A percentile compares a stretch with the other conserved stretches of the same genome.
These are phyloP conservation scores for Antrozous pallidus DNA, from an alignment of 2,797 vertebrate genomes.

Conservation along the genomic window DNA sequence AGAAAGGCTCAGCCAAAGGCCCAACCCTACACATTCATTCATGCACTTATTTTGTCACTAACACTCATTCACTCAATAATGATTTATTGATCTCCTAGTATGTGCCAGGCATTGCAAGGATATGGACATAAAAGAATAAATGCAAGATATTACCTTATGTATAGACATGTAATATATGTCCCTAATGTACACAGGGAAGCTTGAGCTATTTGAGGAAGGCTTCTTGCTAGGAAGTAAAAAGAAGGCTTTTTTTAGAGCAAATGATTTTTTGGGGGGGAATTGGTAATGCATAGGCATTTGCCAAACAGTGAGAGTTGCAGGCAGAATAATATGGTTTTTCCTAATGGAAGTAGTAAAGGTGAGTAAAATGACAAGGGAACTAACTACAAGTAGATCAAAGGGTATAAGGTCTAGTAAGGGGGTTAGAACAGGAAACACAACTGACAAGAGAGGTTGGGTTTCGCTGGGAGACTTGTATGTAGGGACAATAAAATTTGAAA, in stretches of 20 bases:
- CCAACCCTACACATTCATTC: not conserved
- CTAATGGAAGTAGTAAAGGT: not conserved
- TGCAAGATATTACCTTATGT: not conserved
- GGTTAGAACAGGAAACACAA: accelerated
- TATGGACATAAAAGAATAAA: not conserved
- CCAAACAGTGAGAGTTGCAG: not conserved
- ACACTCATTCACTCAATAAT: not conserved
- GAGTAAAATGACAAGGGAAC: not conserved
- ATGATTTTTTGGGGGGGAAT: not conserved
- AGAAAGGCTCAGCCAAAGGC: not conserved
- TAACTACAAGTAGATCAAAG: not conserved
- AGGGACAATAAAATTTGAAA: not conserved
- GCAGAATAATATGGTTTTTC: not conserved
- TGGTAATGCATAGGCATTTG: not conserved
- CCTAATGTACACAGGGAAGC: not conserved
- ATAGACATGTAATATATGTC: not conserved
- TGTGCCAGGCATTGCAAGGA: not conserved
- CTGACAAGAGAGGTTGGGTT: not conserved
- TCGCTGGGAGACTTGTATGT: not conserved
- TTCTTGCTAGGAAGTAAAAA: not conserved
- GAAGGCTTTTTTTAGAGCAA: not conserved
- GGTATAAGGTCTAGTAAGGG: not conserved
- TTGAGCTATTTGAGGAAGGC: not conserved
- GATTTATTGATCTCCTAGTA: not conserved
- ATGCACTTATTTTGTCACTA: not conserved